Evolutionary conservation across 2,113 vertebrate genomes (phyloP).

Genomic region (Syngnathus floridae): DNA sequence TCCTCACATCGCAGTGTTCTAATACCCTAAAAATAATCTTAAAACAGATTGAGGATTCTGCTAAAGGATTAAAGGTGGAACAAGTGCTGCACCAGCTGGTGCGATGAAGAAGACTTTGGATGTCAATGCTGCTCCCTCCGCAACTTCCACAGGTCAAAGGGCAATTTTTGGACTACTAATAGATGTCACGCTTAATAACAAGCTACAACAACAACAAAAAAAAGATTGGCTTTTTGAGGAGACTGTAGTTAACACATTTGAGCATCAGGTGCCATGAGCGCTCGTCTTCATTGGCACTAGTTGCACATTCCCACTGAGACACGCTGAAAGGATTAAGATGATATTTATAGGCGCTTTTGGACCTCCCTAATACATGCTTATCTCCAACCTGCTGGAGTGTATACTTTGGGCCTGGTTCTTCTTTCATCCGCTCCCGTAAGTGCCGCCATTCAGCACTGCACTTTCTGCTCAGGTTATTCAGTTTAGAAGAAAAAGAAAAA

Average conservation of each 20-base stretch:
- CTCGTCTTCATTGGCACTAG: neutral
- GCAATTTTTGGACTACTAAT: no score
- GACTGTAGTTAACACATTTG: neutral
- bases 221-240: neutral
- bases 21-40: conserved; percentile 58
- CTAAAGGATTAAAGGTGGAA: conserved; percentile 61
- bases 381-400: neutral
- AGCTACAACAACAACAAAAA: neutral
- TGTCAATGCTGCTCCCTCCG: conserved; percentile 30
- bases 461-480: conserved; percentile 10
- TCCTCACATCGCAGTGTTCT: conserved; percentile 32
- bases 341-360: conserved; percentile 4
- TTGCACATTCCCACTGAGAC: conserved; percentile 1
- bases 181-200: neutral
- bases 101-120: conserved; percentile 53
- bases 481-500: conserved; percentile 10
- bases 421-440: conserved; percentile 7
- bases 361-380: conserved; percentile 14
- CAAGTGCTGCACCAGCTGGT: conserved; percentile 62
- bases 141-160: conserved; percentile 29
- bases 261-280: neutral
- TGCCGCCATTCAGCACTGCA: conserved; percentile 13
- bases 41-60: conserved; percentile 43
- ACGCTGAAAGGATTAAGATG: neutral
- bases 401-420: conserved; percentile 7